A percentile compares a stretch with the other conserved stretches of the same genome.
Conservation (phyloP, 2,888 invertebrate species). For the Myathropa florea region DNA sequence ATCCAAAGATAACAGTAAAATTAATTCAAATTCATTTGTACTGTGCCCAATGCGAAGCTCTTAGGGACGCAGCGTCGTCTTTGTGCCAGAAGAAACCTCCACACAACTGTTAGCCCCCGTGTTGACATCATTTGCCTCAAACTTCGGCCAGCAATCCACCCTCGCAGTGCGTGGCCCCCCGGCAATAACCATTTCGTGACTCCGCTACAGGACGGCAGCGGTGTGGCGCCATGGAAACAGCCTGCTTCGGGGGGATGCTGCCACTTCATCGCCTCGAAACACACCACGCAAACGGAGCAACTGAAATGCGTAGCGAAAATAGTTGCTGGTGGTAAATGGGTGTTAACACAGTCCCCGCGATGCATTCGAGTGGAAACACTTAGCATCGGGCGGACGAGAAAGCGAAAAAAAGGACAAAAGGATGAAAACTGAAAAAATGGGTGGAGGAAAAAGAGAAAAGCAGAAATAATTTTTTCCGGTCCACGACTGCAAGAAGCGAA, state of each 20-base stretch:
- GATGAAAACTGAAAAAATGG: neutral
- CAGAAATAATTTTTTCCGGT: neutral
- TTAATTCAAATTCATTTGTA: conserved; percentile 45
- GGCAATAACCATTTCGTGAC: conserved; percentile 20
- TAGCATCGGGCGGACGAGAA: neutral
- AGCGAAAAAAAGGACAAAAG: neutral
- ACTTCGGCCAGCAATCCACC: neutral
- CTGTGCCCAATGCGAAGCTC: neutral
- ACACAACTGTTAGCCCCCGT: neutral
- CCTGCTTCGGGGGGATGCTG: conserved; percentile 7
- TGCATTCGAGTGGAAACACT: conserved; percentile 35
- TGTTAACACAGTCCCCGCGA: conserved; percentile 19
- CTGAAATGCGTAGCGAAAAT: conserved; percentile 34
- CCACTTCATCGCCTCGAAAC: conserved; percentile 31
- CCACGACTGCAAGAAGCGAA: neutral
- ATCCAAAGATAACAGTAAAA: conserved; percentile 41
- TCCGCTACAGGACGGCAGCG: conserved; percentile 2
- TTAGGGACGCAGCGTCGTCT: neutral
- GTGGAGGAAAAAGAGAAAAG: neutral
- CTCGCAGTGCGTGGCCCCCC: neutral
- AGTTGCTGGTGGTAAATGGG: conserved; percentile 11
- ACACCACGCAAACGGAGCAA: conserved; percentile 2
- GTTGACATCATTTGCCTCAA: conserved; percentile 23
- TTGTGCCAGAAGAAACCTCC: neutral
- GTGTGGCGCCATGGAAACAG: conserved; percentile 38